Conservation (phyloP, 1,140 invertebrate genomes). For the Drosophila persimilis region DNA sequence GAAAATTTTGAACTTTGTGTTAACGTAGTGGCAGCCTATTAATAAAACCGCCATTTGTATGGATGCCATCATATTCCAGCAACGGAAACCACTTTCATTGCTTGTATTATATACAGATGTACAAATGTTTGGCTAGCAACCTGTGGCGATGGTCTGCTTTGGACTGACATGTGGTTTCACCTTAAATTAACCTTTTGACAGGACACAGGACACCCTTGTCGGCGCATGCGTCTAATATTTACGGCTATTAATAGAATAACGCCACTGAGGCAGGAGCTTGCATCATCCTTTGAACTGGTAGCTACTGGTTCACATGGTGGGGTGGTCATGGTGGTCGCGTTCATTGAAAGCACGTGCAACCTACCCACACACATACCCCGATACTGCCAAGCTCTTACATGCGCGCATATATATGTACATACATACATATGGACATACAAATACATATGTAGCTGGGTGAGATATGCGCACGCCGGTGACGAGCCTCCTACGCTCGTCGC, state of each 20-base stretch:
- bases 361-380: conserved; percentile 5
- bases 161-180: conserved; percentile 14
- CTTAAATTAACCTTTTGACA: conserved; percentile 40
- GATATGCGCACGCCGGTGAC: conserved; percentile 44
- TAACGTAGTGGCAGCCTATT: too few relatives aligned
- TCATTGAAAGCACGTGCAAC: conserved; percentile 33
- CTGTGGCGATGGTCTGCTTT: conserved; percentile 18
- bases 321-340: conserved; percentile 22
- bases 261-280: conserved; percentile 13
- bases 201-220: conserved; percentile 21
- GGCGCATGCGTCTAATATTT: conserved; percentile 1
- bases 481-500: conserved; percentile 52
- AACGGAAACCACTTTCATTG: too few relatives aligned
- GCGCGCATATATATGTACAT: too few relatives aligned
- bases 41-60: too few relatives aligned
- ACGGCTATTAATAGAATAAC: conserved; percentile 29
- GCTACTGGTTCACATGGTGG: conserved; percentile 24
- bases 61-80: too few relatives aligned
- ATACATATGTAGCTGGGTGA: too few relatives aligned
- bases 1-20: too few relatives aligned
- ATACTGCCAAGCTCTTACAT: too few relatives aligned
- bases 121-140: conserved; percentile 29
- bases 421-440: too few relatives aligned
- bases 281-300: conserved; percentile 32
- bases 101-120: background rate